Evolutionary conservation across 2,797 vertebrate species (phyloP).

Genomic region (Chelmon rostratus): DNA sequence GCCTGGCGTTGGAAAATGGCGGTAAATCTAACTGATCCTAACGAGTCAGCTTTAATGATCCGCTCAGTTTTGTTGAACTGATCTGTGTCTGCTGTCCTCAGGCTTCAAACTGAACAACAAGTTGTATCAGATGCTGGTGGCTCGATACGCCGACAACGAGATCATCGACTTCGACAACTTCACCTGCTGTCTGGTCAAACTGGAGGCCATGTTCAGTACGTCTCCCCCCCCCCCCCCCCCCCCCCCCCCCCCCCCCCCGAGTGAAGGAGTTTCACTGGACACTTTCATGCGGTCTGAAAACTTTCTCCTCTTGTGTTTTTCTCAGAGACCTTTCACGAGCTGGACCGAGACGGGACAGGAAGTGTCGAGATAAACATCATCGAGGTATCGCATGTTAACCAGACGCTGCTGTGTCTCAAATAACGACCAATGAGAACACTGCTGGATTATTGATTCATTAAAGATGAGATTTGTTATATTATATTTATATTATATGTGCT

Average conservation of each 20-base stretch:
- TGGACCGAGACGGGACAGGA: conserved; percentile 86
- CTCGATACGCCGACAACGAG: conserved; percentile 89
- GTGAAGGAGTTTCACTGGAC: no score
- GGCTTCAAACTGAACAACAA: conserved; percentile 94
- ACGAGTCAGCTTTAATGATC: neutral
- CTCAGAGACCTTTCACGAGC: conserved; percentile 85
- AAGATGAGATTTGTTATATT: no score
- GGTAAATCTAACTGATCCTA: conserved; percentile 74
- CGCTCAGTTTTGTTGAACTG: neutral
- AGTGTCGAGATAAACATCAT: conserved; percentile 82
- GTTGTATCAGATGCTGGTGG: conserved; percentile 90
- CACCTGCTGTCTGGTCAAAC: conserved; percentile 92
- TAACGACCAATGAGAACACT: no score
- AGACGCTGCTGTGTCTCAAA: no score
- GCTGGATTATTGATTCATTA: no score
- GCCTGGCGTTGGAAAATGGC: conserved; percentile 90
- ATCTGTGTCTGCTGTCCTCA: conserved; percentile 56
- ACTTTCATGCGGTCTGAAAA: no score
- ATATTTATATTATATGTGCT: no score
- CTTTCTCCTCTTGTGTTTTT: no score
- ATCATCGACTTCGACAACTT: conserved; percentile 93
- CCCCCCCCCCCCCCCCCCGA: no score
- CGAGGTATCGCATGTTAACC: no score
- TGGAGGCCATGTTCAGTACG: conserved; percentile 94
- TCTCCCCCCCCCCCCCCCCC: neutral